Base-by-base conservation (phyloP, 2,888 invertebrate genomes). In the Eugnorisma glareosa region DNA sequence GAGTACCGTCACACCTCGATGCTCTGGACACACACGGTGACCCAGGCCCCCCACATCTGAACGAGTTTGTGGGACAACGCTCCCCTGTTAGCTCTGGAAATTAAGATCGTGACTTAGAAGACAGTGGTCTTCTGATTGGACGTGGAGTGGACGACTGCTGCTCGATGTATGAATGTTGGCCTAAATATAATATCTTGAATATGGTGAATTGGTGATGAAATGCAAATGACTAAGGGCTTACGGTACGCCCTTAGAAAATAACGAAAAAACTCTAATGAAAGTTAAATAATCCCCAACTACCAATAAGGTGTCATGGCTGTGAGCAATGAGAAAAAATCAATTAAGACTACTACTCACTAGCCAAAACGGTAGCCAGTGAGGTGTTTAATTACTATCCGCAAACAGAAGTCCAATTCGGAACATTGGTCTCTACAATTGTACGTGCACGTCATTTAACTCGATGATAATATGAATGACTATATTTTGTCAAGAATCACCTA, bases 1-100 rank as follows among this genome's bases (percentile, higher is more conserved):
- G 97, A 67, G 97, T 97, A 4, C 99, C 99, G 93, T 99, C 98
- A 93, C 99, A 99, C 11, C 98, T 96, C 6, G 98, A 97, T 0
- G 98, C 98, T 54, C 98, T 97, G 0, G 98, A 98, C 75, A 99
- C 97, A 94, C 99, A 99, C 43, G 96, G 96, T 11, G 97, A 97
- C 31, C 98, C 97, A 13, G 97, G 97, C 1, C 97, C 97, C 73
- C 97, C 97, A 90, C 98, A 98, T 21, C 97, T 97, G 96, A 98
- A 98, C 15, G 98, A 97, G 93, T 98, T 98, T 78, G 94, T 93
- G 2, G 98, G 98, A 90, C 98, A 98, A 71, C 97, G 96, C 78
- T 96, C 96, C 61, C 96, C 96, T 8, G 93, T 91, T 67, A 93
- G 92, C 66, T 96, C 96, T 95, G 91, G 28, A 84, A 79, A 82